Base-by-base conservation (phyloP, 2,113 vertebrate species). In the Deroptyus accipitrinus region DNA sequence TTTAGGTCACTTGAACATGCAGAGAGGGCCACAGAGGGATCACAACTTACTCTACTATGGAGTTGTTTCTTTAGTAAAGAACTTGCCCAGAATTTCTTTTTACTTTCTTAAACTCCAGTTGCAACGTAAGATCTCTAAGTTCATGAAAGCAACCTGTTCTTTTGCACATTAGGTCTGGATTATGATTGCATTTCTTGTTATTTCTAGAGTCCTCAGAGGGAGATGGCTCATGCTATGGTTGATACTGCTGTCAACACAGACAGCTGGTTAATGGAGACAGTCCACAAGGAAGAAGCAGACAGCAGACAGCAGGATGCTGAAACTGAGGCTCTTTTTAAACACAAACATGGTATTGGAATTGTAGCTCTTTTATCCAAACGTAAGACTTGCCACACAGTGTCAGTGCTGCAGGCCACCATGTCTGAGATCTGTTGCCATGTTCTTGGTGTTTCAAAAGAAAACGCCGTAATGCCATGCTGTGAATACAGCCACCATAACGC, bases 211-310 rank as follows among this genome's bases (percentile, higher is more conserved):
- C 63, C 76, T 79, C 90, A 69, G 78, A 83, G 14, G 46, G 37
- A 66, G 41, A 17, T 37, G 42, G 70, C 46, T 90, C 72, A 11
- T 52, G 74, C 88, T 82, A 5, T 44, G 57, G 88, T 83, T 37
- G 91, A 97, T 88, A 12, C 62, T 39, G 92, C 94, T 39, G 86
- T 94, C 81, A 96, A 83, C 76, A 88, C 91, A 74, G 83, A 95
- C 68, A 92, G 77, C 66, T 93, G 92, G 37, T 30, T 89, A n/a
- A 41, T 31, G 42, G 88, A 93, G 72, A 46, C 83, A 69, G 27
- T 52, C 41, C 55, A 25, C 75, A 79, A 85, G 77, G 67, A 88
- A 37, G 83, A 80, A 91, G 73, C 77, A n/a, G 81, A 57, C 6
- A 72, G 61, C 39, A 82, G 79, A 8, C 64, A 52, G 64, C 73